Conservation (phyloP, 2,888 invertebrate genomes). For the Cryptus armator region DNA sequence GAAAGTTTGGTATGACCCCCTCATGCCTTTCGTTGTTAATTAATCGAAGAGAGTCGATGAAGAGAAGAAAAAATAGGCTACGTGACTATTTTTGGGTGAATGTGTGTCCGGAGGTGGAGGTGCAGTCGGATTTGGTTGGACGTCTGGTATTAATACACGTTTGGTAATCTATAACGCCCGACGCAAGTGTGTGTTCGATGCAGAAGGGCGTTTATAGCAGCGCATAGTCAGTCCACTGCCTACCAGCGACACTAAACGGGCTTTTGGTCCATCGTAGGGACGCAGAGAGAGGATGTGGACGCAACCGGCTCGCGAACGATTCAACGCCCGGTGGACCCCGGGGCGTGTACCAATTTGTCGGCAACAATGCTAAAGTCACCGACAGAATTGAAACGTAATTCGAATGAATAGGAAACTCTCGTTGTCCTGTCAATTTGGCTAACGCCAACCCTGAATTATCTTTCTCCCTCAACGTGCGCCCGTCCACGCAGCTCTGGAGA, state of each 20-base stretch:
- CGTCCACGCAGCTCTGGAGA: too few relatives aligned
- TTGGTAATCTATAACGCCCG: constrained; percentile 41
- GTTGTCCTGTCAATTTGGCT: constrained; percentile 84
- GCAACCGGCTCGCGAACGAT: constrained; percentile 32
- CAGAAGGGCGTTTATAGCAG: constrained; percentile 59
- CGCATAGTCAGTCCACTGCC: constrained; percentile 50
- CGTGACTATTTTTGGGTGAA: constrained; percentile 61
- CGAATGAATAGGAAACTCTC: constrained; percentile 82
- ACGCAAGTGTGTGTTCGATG: constrained; percentile 57
- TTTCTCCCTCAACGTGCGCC: constrained; percentile 73
- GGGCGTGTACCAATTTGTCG: constrained; percentile 85
- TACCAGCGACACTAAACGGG: constrained; percentile 62
- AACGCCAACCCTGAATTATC: constrained; percentile 82
- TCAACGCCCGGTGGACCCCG: constrained; percentile 74
- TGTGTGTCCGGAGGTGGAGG: constrained; percentile 65
- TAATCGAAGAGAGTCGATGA: neutral
- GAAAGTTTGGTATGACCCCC: neutral
- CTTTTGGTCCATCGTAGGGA: neutral
- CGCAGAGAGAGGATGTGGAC: neutral
- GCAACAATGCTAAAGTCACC: constrained; percentile 85
- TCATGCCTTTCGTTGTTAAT: neutral
- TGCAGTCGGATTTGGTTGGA: neutral
- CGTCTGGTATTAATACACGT: constrained; percentile 54
- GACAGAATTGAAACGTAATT: constrained; percentile 84
- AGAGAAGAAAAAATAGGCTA: constrained; percentile 5